Evolutionary conservation across 2,888 invertebrate species (phyloP).

Genomic region (Cartodere bifasciata): DNA sequence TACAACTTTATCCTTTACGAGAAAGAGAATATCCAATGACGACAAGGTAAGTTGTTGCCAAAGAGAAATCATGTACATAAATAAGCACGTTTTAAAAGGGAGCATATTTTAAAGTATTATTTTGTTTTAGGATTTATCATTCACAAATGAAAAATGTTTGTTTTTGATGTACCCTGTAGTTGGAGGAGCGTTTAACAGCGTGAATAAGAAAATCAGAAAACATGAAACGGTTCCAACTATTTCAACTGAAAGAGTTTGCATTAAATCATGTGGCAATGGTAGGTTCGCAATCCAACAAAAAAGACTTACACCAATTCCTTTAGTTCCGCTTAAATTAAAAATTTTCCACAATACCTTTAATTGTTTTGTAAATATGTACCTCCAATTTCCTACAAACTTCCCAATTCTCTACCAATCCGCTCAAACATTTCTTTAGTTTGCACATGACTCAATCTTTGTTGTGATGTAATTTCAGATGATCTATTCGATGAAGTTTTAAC

Average conservation of each 20-base stretch:
- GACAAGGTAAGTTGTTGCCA: constrained; percentile 30
- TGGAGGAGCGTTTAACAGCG: constrained; percentile 70
- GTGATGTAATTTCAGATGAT: constrained; percentile 42
- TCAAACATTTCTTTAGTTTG: no score
- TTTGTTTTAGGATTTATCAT: constrained; percentile 54
- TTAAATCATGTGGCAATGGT: constrained; percentile 70
- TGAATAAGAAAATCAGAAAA: constrained; percentile 74
- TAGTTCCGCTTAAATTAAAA: no score
- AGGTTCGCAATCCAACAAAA: no score
- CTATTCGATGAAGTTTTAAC: constrained; percentile 43
- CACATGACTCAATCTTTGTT: no score
- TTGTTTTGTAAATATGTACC: no score
- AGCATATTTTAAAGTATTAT: constrained; percentile 4
- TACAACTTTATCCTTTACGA: constrained; percentile 64
- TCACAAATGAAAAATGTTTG: constrained; percentile 69
- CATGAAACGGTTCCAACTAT: constrained; percentile 62
- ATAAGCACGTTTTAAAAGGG: no score
- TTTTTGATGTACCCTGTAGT: constrained; percentile 80
- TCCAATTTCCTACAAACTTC: no score
- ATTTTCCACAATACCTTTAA: no score
- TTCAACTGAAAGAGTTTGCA: constrained; percentile 67
- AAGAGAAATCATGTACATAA: no score
- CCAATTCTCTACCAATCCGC: no score
- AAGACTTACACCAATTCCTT: no score
- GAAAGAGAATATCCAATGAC: constrained; percentile 67